These are phyloP conservation scores for Cyrtonyx montezumae DNA, from an alignment of 2,113 vertebrate genomes.

Conservation along the genomic window DNA sequence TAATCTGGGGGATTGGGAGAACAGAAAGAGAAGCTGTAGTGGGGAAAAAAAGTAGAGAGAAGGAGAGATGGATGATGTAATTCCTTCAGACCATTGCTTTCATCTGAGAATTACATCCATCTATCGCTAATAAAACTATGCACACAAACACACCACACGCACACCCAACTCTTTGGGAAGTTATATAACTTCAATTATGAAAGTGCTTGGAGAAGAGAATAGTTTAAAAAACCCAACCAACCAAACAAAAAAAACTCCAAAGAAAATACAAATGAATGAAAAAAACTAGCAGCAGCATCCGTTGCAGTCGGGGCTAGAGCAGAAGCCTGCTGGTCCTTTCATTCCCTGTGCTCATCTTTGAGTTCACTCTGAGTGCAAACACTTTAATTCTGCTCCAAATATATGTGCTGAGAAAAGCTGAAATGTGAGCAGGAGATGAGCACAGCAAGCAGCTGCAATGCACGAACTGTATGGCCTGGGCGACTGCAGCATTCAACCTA, in stretches of 20 bases:
- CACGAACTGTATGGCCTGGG: neutral
- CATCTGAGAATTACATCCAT: neutral
- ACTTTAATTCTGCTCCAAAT: conserved; percentile 48
- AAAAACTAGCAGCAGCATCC: neutral
- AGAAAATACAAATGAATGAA: neutral
- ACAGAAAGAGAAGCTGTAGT: neutral
- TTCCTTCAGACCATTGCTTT: no score
- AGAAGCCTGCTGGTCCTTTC: neutral
- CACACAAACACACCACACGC: neutral
- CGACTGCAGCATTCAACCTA: neutral
- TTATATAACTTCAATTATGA: neutral
- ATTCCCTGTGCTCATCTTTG: neutral
- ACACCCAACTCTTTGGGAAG: neutral
- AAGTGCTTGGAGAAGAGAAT: neutral
- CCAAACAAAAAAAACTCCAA: no score
- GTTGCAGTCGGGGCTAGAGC: neutral
- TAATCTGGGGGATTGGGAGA: neutral
- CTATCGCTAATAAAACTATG: neutral
- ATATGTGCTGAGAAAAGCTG: conserved; percentile 32
- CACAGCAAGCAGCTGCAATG: neutral
- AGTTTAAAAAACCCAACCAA: no score
- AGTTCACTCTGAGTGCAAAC: neutral
- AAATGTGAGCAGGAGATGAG: neutral
- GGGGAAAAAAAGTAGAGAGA: neutral
- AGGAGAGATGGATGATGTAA: neutral